Evolutionary conservation across 2,888 invertebrate species (phyloP).

Genomic region (Tachina lurida): DNA sequence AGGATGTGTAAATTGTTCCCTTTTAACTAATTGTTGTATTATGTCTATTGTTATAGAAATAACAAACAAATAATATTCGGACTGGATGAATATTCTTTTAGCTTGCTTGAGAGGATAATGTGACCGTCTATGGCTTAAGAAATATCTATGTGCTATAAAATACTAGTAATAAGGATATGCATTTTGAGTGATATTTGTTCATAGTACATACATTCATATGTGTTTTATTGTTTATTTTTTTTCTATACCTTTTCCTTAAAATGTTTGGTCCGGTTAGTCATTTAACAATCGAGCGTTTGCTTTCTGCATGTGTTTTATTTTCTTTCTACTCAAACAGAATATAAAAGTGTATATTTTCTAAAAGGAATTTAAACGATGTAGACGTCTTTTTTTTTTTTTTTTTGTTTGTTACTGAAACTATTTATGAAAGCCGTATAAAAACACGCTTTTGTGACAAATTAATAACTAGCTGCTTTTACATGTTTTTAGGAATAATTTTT

Average conservation of each 20-base stretch:
- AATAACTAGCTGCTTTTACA: conserved; percentile 52
- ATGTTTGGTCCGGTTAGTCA: conserved; percentile 34
- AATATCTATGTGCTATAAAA: too few species aligned
- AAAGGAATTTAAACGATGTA: conserved; percentile 81
- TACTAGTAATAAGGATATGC: not conserved
- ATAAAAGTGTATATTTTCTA: conserved; percentile 57
- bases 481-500: conserved; percentile 33
- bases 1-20: conserved; percentile 58
- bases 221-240: not conserved
- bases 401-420: conserved; percentile 75
- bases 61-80: conserved; percentile 62
- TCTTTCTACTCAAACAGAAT: conserved; percentile 14
- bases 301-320: conserved; percentile 17
- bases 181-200: not conserved
- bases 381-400: conserved; percentile 78
- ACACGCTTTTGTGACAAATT: conserved; percentile 66
- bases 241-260: not conserved
- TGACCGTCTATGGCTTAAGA: conserved; percentile 10
- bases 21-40: conserved; percentile 79
- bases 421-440: conserved; percentile 59
- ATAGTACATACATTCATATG: too few species aligned
- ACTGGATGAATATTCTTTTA: conserved; percentile 21
- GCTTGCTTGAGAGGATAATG: not conserved
- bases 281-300: not conserved
- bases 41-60: conserved; percentile 73